These are phyloP conservation scores for Xiphydria camelus DNA, from an alignment of 2,888 invertebrate genomes.

Conservation along the genomic window DNA sequence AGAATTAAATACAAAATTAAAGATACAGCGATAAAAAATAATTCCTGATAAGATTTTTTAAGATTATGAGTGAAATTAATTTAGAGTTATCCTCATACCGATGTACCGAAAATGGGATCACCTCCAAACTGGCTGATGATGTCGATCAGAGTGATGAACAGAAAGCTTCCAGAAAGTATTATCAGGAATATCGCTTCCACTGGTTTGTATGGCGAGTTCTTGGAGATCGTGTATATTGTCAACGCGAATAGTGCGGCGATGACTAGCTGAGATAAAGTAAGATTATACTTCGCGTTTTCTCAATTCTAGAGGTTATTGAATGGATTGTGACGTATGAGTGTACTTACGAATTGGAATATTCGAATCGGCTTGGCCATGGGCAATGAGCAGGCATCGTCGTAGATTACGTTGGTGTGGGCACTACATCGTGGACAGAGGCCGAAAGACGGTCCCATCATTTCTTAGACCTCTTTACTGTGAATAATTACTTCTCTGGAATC, in stretches of 20 bases:
- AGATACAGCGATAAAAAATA: background rate
- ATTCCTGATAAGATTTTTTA: slow-evolving; percentile 1
- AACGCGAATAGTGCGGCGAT: slow-evolving; percentile 24
- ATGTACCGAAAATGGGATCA: slow-evolving; percentile 52
- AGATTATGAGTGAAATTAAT: background rate
- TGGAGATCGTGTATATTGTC: slow-evolving; percentile 27
- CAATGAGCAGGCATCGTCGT: slow-evolving; percentile 22
- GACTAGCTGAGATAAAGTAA: slow-evolving; percentile 25
- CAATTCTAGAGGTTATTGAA: too few species aligned
- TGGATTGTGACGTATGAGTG: background rate
- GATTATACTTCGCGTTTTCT: background rate
- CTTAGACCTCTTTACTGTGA: too few species aligned
- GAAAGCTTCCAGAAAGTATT: slow-evolving; percentile 30
- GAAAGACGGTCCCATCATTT: slow-evolving; percentile 13
- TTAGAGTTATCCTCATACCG: slow-evolving; percentile 33
- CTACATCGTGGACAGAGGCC: slow-evolving; percentile 8
- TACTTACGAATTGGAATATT: slow-evolving; percentile 41
- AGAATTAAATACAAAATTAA: background rate
- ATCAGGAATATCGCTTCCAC: slow-evolving; percentile 27
- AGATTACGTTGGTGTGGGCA: slow-evolving; percentile 10
- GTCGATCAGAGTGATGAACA: slow-evolving; percentile 48
- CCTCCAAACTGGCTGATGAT: slow-evolving; percentile 50
- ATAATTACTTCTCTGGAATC: too few species aligned
- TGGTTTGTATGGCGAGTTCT: slow-evolving; percentile 28
- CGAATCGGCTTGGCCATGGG: slow-evolving; percentile 40